These are phyloP conservation scores for Muraenolepis orangiensis DNA, from an alignment of 2,797 vertebrate species.

Conservation along the genomic window DNA sequence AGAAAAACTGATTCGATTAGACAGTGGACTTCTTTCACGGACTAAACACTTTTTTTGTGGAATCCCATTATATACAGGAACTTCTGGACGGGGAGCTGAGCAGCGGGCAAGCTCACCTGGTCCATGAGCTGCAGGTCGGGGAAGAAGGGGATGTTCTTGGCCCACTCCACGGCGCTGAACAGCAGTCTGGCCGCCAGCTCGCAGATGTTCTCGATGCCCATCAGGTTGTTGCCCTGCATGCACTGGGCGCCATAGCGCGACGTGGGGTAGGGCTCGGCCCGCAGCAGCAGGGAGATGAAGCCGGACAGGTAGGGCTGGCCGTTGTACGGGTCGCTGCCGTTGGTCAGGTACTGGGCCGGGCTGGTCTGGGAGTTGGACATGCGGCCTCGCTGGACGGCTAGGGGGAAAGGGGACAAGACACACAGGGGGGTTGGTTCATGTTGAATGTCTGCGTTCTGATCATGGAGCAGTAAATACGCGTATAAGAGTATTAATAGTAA, in stretches of 20 bases:
- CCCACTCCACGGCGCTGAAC: constrained; percentile 87
- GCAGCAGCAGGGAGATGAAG: constrained; percentile 83
- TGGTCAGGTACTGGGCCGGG: constrained; percentile 79
- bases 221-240: constrained; percentile 86
- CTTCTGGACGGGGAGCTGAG: background rate
- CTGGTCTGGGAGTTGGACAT: constrained; percentile 80
- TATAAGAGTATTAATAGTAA: too few relatives aligned
- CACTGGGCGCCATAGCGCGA: constrained; percentile 83
- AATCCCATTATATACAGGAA: too few relatives aligned
- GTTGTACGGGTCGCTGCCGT: constrained; percentile 79
- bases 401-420: constrained; percentile 12
- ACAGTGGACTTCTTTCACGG: too few relatives aligned
- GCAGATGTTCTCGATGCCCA: constrained; percentile 87
- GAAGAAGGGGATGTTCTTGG: constrained; percentile 88
- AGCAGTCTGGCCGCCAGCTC: constrained; percentile 85
- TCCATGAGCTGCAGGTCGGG: constrained; percentile 85
- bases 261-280: constrained; percentile 84
- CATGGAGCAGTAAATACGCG: too few relatives aligned
- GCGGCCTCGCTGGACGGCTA: constrained; percentile 85
- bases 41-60: too few relatives aligned
- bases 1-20: too few relatives aligned
- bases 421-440: background rate
- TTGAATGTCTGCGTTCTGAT: background rate
- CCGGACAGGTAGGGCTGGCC: constrained; percentile 81
- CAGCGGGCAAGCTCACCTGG: constrained; percentile 64